Base-by-base conservation (phyloP, 2,888 invertebrate genomes). In the Malacosoma neustria region DNA sequence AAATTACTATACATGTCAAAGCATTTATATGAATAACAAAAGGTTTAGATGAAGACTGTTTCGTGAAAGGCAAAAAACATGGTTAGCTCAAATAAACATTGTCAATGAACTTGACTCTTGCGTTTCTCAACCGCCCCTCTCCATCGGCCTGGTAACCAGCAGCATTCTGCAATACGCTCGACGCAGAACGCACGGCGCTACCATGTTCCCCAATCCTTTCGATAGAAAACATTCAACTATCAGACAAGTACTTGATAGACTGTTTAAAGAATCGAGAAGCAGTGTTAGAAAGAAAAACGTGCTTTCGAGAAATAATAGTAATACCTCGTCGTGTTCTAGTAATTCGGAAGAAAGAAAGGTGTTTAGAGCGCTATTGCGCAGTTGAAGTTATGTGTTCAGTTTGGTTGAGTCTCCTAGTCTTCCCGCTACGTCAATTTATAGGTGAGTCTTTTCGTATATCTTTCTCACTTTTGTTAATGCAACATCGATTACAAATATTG, bases 171-270 rank as follows among this genome's bases (percentile, higher is more conserved):
- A 57, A 54, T 47, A 54, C 46, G 35, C 47, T 54, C 46, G 47
- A 50, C 37, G 35, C 45, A 32, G 59, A 47, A 50, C 66, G 64
- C 63, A 66, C 68, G 70, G 11, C 45, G 40, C 36, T 38, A 60
- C 46, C 49, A 90, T 90, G 91, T 91, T 88, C 70, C 90, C 91
- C 13, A 91, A 91, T 63, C 91, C 91, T 49, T 90, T 91, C 66
- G 90, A 91, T 53, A 86, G 91, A 61, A 91, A 90, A 61, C 91
- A 91, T 70, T 90, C 90, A 41, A 90, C 90, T 32, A 90, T 91
- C 54, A 86, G 91, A 41, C 90, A 90, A 67, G 87, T 90, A 51
- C 67, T 91, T 51, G 91, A 91, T 55, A 85, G 87, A 39, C 65
- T 91, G 40, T 71, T 91, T 49, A 87, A 85, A 37, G 82, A 85